phyloP scores from a whole-genome alignment of 1,140 invertebrate species.

The Thalassaphorura encarpata region DNA sequence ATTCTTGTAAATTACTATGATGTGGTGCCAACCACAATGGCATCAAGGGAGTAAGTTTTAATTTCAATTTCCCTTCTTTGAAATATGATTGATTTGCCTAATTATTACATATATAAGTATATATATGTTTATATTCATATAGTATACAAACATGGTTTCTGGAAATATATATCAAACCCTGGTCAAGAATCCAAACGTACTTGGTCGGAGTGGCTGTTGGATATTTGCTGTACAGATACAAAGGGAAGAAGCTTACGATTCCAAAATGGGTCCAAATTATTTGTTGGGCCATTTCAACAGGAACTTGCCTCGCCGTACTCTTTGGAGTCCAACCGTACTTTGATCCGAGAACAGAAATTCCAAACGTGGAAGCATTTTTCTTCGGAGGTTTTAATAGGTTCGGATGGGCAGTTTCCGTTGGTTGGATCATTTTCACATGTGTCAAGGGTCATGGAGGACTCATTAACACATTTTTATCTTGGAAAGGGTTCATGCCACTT shows the following conservation, averaged over 20 bases:
- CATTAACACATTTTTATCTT: conserved; percentile 46
- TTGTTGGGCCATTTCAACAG: conserved; percentile 18
- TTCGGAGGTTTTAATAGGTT: conserved; percentile 51
- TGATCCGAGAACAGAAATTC: conserved; percentile 15
- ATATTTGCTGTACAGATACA: conserved; percentile 22
- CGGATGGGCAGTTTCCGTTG: conserved; percentile 49
- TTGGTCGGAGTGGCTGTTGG: conserved; percentile 33
- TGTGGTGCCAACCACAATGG: conserved; percentile 17
- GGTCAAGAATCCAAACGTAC: conserved; percentile 24
- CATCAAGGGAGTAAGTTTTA: conserved; percentile 20
- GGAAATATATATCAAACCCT: conserved; percentile 27
- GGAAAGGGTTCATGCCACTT: conserved; percentile 44
- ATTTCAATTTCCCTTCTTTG: too few relatives aligned
- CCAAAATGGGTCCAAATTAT: conserved; percentile 6
- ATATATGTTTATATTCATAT: too few relatives aligned
- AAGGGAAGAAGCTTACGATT: conserved; percentile 18
- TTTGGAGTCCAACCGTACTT: conserved; percentile 22
- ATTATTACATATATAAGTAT: too few relatives aligned
- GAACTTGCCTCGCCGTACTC: conserved; percentile 1
- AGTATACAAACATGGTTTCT: neutral
- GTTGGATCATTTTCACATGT: conserved; percentile 59
- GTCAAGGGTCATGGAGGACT: conserved; percentile 50
- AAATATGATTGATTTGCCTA: too few relatives aligned
- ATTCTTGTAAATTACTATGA: conserved; percentile 13
- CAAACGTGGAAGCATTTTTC: conserved; percentile 41